These are phyloP conservation scores for Xanthorhoe spadicearia DNA, from an alignment of 2,888 invertebrate genomes.

Conservation along the genomic window DNA sequence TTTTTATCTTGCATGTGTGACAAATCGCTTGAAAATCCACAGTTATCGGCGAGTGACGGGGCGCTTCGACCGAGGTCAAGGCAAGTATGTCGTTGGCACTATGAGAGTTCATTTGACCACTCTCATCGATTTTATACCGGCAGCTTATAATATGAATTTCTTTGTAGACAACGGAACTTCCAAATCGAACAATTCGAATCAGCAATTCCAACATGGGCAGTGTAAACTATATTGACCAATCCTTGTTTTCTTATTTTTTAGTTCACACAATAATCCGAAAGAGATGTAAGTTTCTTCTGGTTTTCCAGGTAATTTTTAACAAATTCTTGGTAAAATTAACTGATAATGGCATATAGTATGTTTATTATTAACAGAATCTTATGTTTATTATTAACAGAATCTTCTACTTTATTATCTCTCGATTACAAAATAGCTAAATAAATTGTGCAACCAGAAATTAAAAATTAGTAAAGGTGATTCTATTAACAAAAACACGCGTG, in stretches of 20 bases:
- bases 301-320: too few relatives aligned
- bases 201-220: too few relatives aligned
- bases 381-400: too few relatives aligned
- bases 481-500: conserved; percentile 1
- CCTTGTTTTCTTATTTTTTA: not conserved
- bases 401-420: too few relatives aligned
- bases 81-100: conserved; percentile 75
- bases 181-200: not conserved
- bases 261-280: not conserved
- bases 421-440: too few relatives aligned
- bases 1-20: conserved; percentile 20
- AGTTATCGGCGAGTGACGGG: conserved; percentile 57
- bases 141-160: not conserved
- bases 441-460: not conserved
- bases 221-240: too few relatives aligned
- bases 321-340: too few relatives aligned
- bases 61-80: conserved; percentile 71
- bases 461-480: too few relatives aligned
- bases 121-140: conserved; percentile 26
- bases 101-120: conserved; percentile 57
- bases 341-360: too few relatives aligned
- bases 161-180: conserved; percentile 3
- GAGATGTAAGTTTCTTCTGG: too few relatives aligned
- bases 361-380: too few relatives aligned
- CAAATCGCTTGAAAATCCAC: conserved; percentile 46